phyloP scores from a whole-genome alignment of 2,888 invertebrate species.

The Phengaris arion region DNA sequence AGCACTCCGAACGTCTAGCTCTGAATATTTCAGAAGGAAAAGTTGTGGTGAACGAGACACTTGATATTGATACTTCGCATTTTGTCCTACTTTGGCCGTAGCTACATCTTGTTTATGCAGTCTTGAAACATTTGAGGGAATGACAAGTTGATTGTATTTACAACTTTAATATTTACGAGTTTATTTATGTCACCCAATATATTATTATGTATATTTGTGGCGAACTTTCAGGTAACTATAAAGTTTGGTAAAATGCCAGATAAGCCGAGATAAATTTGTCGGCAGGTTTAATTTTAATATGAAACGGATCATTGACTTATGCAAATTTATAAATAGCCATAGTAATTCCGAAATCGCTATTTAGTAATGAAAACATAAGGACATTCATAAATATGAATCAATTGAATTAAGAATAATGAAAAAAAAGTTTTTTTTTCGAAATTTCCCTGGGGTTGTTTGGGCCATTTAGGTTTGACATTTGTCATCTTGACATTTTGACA shows the following conservation, averaged over 20 bases:
- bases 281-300: background rate
- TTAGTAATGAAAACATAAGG: background rate
- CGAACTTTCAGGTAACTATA: background rate
- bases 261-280: background rate
- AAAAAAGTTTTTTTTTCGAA: background rate
- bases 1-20: background rate
- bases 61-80: background rate
- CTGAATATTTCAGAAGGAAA: conserved; percentile 17
- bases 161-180: too few species aligned
- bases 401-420: background rate
- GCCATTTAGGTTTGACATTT: too few species aligned
- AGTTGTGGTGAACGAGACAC: background rate
- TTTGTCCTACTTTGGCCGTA: conserved; percentile 10
- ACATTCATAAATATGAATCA: background rate
- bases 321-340: background rate
- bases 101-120: background rate
- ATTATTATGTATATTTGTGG: background rate
- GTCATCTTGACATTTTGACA: too few species aligned
- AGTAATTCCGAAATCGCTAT: background rate
- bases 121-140: background rate
- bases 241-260: conserved; percentile 14
- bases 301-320: conserved; percentile 12
- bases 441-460: too few species aligned
- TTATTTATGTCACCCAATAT: background rate
- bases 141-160: background rate